These are phyloP conservation scores for Ormyrus rosae DNA, from an alignment of 2,888 invertebrate species.

Conservation along the genomic window DNA sequence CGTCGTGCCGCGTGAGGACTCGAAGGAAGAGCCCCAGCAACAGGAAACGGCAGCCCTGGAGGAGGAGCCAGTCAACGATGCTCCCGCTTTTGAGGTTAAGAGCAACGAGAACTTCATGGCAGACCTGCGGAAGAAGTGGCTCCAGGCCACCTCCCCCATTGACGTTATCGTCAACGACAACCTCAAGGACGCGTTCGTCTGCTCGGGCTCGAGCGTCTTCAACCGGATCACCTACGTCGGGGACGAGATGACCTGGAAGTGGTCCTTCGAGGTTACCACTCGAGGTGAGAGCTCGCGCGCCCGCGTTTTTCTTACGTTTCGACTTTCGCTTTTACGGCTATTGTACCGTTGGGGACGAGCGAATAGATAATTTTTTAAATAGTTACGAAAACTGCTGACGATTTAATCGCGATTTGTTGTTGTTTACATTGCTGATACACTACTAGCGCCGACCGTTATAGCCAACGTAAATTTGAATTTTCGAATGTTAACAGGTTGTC, in stretches of 20 bases:
- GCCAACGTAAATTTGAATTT: too few relatives aligned
- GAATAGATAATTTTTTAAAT: too few relatives aligned
- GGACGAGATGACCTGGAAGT: conserved; percentile 46
- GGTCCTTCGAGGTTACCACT: conserved; percentile 59
- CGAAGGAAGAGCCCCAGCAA: neutral
- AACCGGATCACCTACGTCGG: conserved; percentile 22
- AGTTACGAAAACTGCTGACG: too few relatives aligned
- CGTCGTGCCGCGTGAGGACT: too few relatives aligned
- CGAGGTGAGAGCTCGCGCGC: conserved; percentile 56
- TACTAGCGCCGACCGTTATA: conserved; percentile 4
- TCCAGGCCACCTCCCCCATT: conserved; percentile 58
- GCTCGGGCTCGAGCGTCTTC: conserved; percentile 29
- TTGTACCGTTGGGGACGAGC: too few relatives aligned
- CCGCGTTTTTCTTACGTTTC: too few relatives aligned
- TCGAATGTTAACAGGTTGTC: too few relatives aligned
- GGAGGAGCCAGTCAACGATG: neutral
- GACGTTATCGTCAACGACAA: conserved; percentile 52
- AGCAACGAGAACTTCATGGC: conserved; percentile 53
- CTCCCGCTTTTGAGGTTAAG: conserved; percentile 32
- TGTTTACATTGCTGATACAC: conserved; percentile 26
- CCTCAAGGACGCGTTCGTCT: conserved; percentile 31
- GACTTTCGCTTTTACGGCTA: too few relatives aligned
- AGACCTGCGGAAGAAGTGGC: conserved; percentile 58
- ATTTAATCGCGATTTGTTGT: neutral
- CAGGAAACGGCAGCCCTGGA: neutral